Evolutionary conservation across 2,797 vertebrate species (phyloP).

Genomic region (Cyprinella venusta): DNA sequence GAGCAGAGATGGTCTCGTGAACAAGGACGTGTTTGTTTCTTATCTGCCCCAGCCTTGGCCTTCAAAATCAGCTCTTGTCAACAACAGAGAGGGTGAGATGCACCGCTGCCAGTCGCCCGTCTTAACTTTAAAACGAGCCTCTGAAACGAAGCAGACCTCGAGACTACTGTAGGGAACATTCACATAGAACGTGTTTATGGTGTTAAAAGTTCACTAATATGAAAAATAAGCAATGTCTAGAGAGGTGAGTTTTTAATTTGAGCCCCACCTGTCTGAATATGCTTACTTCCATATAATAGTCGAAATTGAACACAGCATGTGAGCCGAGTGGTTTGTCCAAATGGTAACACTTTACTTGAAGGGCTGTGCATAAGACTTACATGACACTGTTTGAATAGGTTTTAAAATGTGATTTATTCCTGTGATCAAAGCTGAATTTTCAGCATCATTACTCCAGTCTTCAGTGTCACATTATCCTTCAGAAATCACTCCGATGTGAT

Average conservation of each 20-base stretch:
- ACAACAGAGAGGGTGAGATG: constrained; percentile 33
- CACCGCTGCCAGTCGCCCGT: not conserved
- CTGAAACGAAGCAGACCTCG: not conserved
- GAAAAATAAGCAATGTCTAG: not conserved
- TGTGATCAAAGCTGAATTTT: no score
- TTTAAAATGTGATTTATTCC: no score
- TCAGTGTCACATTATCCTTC: no score
- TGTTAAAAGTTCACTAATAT: not conserved
- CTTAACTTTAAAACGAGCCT: constrained; percentile 16
- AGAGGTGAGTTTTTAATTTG: not conserved
- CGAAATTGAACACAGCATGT: not conserved
- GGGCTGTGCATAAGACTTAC: no score
- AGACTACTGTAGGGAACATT: not conserved
- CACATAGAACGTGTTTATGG: not conserved
- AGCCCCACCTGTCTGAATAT: not conserved
- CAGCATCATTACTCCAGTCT: no score
- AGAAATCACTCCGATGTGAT: no score
- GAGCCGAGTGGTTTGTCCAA: not conserved
- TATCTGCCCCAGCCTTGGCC: constrained; percentile 57
- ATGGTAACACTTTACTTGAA: not conserved
- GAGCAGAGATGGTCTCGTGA: constrained; percentile 63
- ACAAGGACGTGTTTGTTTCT: constrained; percentile 54
- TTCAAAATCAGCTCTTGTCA: constrained; percentile 60
- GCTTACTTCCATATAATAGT: not conserved
- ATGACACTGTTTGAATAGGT: no score